Conservation (phyloP, 2,113 vertebrate species). For the Psophia crepitans region DNA sequence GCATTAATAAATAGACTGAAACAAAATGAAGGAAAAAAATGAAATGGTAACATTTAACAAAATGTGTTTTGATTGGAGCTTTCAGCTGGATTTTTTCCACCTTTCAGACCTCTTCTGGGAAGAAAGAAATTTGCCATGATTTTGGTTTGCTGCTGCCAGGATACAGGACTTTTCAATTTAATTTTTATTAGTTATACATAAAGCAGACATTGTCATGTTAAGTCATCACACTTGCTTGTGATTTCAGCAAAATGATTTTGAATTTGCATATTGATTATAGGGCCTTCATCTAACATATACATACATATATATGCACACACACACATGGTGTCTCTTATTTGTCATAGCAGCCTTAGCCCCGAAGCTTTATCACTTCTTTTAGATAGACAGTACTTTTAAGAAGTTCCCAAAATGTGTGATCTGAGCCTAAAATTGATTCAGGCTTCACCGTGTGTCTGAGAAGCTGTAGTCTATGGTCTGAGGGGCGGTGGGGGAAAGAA, state of each 20-base stretch:
- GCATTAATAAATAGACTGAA: constrained; percentile 79
- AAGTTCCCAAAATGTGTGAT: constrained; percentile 52
- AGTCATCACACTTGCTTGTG: constrained; percentile 69
- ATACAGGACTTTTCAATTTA: constrained; percentile 72
- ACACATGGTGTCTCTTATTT: constrained; percentile 47
- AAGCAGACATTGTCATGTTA: constrained; percentile 74
- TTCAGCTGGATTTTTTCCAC: constrained; percentile 71
- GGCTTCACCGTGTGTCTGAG: constrained; percentile 57
- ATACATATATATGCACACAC: background rate
- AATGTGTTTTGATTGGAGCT: constrained; percentile 76
- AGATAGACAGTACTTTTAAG: constrained; percentile 33
- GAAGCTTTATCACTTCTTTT: constrained; percentile 17
- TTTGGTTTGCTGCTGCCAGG: constrained; percentile 67
- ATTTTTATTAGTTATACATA: constrained; percentile 78
- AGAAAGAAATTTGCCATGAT: constrained; percentile 64
- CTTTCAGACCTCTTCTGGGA: constrained; percentile 59
- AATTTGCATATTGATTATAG: constrained; percentile 66
- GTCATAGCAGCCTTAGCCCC: constrained; percentile 21
- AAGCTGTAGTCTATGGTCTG: background rate
- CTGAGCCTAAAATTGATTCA: constrained; percentile 54
- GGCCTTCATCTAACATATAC: constrained; percentile 58
- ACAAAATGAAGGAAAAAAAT: constrained; percentile 72
- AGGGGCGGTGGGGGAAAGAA: background rate
- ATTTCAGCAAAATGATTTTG: constrained; percentile 76
- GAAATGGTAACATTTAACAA: constrained; percentile 67